Base-by-base conservation (phyloP, 2,113 vertebrate species). In the Alligator sinensis region DNA sequence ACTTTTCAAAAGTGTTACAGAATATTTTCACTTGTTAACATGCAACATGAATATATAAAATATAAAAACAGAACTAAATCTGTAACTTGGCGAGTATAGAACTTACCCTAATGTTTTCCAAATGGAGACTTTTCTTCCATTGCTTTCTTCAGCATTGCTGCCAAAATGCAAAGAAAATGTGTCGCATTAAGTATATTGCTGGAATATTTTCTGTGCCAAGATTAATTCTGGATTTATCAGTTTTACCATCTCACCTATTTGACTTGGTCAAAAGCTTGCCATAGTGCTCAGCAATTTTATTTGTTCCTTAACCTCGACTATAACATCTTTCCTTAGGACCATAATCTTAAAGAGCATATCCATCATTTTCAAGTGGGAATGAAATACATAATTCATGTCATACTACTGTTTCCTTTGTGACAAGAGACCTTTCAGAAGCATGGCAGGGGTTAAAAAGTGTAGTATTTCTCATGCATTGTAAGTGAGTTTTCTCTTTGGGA, bases 21-120 rank as follows among this genome's bases (percentile, higher is more conserved):
- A 11, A 7, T n/a, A 0, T 79, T 58, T 75, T 58, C 66, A 21
- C n/a, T 82, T 72, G 1, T 61, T 70, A 5, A 21, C 27, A 7
- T 0, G 0, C 18, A 5, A 0, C 5, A 5, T 3, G 2, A 1
- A 0, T n/a, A 6, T 4, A 14, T 14, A 12, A 6, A n/a, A 7
- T 2, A 0, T 66, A 24, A 1, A 0, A 21, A 6, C n/a, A 28
- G 27, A 60, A 57, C 28, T 0, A 70, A 83, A 94, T 61, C 82
- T 80, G 79, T 11, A 63, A 75, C 22, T 86, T 70, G 34, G 61
- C 66, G 6, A 89, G 82, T 47, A 7, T 75, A 82, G 28, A 19
- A 54, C 60, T 7, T 10, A 38, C 13, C 64, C 60, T 59, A 61
- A 68, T 80, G 60, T n/a, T 94, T 94, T 83, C 86, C 79, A 89